phyloP scores from a whole-genome alignment of 2,888 invertebrate species.

The Pegoplata infirma region DNA sequence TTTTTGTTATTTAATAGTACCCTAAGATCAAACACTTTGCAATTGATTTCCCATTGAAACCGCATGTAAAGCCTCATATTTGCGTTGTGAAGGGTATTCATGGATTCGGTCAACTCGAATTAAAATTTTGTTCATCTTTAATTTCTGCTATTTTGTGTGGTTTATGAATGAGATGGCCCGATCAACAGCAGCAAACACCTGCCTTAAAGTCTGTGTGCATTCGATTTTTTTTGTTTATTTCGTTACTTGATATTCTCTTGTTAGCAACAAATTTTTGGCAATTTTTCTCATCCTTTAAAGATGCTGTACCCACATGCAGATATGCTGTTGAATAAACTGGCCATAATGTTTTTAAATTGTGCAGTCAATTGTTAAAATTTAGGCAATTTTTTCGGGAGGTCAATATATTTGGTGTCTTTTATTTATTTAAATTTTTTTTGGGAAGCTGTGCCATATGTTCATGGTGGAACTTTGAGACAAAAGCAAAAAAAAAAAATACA shows the following conservation, averaged over 20 bases:
- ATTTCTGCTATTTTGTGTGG: background rate
- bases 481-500: too few species aligned
- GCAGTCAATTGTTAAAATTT: slow-evolving; percentile 55
- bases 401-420: slow-evolving; percentile 26
- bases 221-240: slow-evolving; percentile 40
- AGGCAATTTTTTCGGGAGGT: slow-evolving; percentile 48
- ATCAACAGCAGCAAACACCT: slow-evolving; percentile 56
- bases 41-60: too few species aligned
- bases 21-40: too few species aligned
- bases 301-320: slow-evolving; percentile 39
- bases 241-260: slow-evolving; percentile 56
- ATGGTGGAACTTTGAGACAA: slow-evolving; percentile 8
- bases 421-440: slow-evolving; percentile 2
- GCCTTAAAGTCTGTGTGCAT: slow-evolving; percentile 54
- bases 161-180: slow-evolving; percentile 56
- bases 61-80: too few species aligned
- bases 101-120: too few species aligned
- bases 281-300: slow-evolving; percentile 59
- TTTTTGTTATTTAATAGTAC: too few species aligned
- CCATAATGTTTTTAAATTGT: slow-evolving; percentile 42
- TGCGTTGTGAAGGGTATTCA: too few species aligned
- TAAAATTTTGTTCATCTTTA: slow-evolving; percentile 1
- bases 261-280: slow-evolving; percentile 52
- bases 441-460: slow-evolving; percentile 54
- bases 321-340: too few species aligned